phyloP scores from a whole-genome alignment of 2,888 invertebrate species.

The Microctonus hyperodae region DNA sequence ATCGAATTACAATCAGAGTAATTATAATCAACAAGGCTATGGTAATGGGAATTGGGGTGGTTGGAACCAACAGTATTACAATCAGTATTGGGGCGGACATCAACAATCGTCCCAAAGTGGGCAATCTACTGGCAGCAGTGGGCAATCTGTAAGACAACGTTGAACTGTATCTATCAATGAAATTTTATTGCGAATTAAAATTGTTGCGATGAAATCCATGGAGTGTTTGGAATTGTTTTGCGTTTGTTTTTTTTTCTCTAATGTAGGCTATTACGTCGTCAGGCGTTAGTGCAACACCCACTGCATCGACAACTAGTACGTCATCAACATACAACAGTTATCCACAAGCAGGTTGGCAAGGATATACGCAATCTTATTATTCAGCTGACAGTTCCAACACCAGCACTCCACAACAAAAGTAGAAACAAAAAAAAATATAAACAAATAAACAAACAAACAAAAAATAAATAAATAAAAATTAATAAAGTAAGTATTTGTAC shows the following conservation, averaged over 20 bases:
- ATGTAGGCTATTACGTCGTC: constrained; percentile 44
- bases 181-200: constrained; percentile 3
- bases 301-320: constrained; percentile 42
- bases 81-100: constrained; percentile 60
- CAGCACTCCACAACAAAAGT: constrained; percentile 43
- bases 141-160: constrained; percentile 33
- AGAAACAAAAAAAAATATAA: constrained; percentile 2
- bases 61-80: constrained; percentile 61
- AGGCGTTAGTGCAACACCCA: constrained; percentile 40
- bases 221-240: constrained; percentile 8
- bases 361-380: constrained; percentile 45
- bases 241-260: constrained; percentile 25
- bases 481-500: constrained; percentile 25
- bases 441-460: neutral
- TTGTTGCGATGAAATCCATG: neutral
- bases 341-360: constrained; percentile 45
- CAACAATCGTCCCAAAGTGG: constrained; percentile 46
- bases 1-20: constrained; percentile 47
- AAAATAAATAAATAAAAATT: neutral
- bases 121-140: constrained; percentile 42
- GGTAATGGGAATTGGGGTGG: constrained; percentile 60
- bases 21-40: constrained; percentile 46
- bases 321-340: constrained; percentile 45
- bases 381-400: constrained; percentile 43
- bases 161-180: constrained; percentile 18